phyloP scores from a whole-genome alignment of 2,797 vertebrate species.

The Sebastes melanostomus region DNA sequence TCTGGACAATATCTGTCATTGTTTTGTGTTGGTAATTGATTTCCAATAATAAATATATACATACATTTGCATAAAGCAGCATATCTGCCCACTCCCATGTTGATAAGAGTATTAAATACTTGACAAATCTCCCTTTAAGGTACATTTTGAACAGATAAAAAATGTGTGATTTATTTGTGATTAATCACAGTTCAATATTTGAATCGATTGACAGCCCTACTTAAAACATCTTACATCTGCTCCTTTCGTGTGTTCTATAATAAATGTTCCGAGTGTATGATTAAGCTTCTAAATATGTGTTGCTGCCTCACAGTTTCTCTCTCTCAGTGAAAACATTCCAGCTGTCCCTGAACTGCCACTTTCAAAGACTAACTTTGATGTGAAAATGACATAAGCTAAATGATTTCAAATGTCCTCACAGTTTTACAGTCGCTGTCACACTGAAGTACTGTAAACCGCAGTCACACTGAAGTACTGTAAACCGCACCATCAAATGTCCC shows the following conservation, averaged over 20 bases:
- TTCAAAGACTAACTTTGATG: conserved; percentile 35
- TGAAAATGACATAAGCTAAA: conserved; percentile 42
- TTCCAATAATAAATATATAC: no score
- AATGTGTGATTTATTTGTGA: no score
- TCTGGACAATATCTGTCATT: no score
- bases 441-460: conserved; percentile 4
- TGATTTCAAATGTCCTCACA: conserved; percentile 33
- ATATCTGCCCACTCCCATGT: no score
- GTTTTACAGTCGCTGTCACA: conserved; percentile 15
- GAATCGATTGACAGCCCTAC: no score
- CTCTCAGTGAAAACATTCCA: conserved; percentile 27
- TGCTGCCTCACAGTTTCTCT: conserved; percentile 11
- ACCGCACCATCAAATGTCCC: conserved; percentile 11
- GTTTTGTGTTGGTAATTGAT: no score
- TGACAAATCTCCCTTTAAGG: no score
- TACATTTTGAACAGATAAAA: no score
- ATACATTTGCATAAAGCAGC: no score
- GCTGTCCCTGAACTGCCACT: conserved; percentile 4
- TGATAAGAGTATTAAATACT: no score
- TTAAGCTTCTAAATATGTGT: conserved; percentile 30
- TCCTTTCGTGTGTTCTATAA: background rate
- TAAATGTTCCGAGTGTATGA: conserved; percentile 1
- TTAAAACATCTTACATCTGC: background rate
- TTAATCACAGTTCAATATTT: no score
- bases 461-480: conserved; percentile 2